phyloP scores from a whole-genome alignment of 2,113 vertebrate genomes.

The Pedetes capensis region DNA sequence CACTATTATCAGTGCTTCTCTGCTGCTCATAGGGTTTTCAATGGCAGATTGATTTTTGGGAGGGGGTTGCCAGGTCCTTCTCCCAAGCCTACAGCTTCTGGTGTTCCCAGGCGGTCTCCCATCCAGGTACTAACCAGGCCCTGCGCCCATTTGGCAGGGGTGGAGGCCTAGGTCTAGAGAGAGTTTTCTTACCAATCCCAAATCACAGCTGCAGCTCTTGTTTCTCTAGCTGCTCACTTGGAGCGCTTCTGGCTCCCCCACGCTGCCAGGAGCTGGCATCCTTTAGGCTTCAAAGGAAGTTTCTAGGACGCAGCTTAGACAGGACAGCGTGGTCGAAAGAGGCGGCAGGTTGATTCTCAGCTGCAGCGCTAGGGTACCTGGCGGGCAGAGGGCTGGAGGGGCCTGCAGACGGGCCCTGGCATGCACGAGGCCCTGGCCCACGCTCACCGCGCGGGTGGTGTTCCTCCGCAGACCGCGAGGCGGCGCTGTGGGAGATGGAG shows the following conservation, averaged over 20 bases:
- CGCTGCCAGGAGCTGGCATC: background rate
- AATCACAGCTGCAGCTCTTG: background rate
- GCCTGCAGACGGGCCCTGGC: too few species aligned
- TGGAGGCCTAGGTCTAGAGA: background rate
- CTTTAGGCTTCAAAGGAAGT: too few species aligned
- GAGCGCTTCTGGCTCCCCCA: accelerated
- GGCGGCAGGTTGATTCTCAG: background rate
- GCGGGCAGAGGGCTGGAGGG: accelerated
- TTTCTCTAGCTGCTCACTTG: background rate
- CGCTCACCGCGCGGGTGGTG: background rate
- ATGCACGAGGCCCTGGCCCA: too few species aligned
- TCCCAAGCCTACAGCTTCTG: too few species aligned
- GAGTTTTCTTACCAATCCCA: background rate
- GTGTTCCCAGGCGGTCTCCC: too few species aligned
- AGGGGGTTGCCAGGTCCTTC: too few species aligned
- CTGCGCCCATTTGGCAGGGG: background rate
- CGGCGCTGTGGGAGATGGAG: conserved; percentile 92
- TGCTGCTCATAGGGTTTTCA: too few species aligned
- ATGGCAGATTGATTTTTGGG: too few species aligned
- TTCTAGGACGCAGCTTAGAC: background rate
- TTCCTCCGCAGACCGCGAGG: conserved; percentile 88
- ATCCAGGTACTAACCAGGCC: too few species aligned
- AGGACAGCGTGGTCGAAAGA: accelerated
- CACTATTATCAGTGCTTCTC: too few species aligned
- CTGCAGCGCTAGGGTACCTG: background rate